Evolutionary conservation across 2,888 invertebrate species (phyloP).

Genomic region (Epiblema foenella): DNA sequence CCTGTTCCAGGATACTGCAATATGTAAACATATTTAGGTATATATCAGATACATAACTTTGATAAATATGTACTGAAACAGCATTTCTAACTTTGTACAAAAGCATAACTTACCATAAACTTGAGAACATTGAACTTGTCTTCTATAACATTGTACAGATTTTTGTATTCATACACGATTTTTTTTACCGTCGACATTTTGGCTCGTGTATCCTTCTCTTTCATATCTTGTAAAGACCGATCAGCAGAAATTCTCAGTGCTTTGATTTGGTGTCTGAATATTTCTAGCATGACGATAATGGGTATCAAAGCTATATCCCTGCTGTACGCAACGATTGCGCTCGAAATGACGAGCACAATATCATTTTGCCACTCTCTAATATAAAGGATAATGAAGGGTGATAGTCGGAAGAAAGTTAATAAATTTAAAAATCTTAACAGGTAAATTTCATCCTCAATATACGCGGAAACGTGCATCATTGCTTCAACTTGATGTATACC

Average conservation of each 20-base stretch:
- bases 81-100: not conserved
- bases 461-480: not conserved
- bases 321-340: not conserved
- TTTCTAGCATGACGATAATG: conserved; percentile 9
- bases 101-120: conserved; percentile 18
- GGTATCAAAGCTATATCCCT: conserved; percentile 19
- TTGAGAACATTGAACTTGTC: conserved; percentile 7
- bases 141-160: conserved; percentile 11
- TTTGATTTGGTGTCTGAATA: conserved; percentile 14
- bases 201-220: not conserved
- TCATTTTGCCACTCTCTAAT: not conserved
- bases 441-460: conserved; percentile 1
- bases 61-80: too few relatives aligned
- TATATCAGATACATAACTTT: too few relatives aligned
- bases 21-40: too few relatives aligned
- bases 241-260: conserved; percentile 7
- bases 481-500: conserved; percentile 6
- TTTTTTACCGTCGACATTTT: conserved; percentile 22
- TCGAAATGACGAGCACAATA: not conserved
- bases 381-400: not conserved
- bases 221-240: not conserved
- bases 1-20: too few relatives aligned
- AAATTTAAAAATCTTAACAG: not conserved
- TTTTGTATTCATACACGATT: conserved; percentile 13
- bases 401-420: conserved; percentile 1